A percentile compares a stretch with the other conserved stretches of the same genome.
Evolutionary conservation across 2,113 vertebrate species (phyloP).

Genomic region (Rhynchopsitta pachyrhyncha): DNA sequence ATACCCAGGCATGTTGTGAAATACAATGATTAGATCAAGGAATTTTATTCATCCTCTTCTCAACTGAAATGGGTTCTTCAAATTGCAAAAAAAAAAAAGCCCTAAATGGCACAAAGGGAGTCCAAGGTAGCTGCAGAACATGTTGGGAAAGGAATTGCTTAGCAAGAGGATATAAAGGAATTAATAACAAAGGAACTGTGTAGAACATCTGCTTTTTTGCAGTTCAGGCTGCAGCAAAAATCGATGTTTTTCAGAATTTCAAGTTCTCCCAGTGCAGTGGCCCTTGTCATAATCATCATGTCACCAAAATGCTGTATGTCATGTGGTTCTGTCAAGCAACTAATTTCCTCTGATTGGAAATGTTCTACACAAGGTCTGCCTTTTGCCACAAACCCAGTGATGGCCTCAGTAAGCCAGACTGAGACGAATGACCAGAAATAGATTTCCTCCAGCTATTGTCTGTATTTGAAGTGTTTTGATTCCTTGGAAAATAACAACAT

Average conservation of each 20-base stretch:
- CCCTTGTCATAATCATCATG: neutral
- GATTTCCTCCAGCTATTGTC: neutral
- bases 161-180: neutral
- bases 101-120: neutral
- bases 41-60: neutral
- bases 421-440: neutral
- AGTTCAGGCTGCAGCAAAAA: neutral
- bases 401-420: neutral
- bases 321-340: neutral
- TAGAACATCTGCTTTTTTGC: neutral
- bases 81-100: neutral
- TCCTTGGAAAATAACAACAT: neutral
- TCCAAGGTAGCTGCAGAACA: neutral
- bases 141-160: neutral
- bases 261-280: neutral
- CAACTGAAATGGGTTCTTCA: constrained; percentile 6
- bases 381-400: neutral
- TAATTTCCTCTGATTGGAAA: neutral
- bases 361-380: neutral
- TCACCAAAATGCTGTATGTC: neutral
- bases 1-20: neutral
- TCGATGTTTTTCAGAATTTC: neutral
- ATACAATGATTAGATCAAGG: neutral
- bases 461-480: constrained; percentile 11
- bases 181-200: neutral